Evolutionary conservation across 2,888 invertebrate species (phyloP).

Genomic region (Diplazon laetatorius): DNA sequence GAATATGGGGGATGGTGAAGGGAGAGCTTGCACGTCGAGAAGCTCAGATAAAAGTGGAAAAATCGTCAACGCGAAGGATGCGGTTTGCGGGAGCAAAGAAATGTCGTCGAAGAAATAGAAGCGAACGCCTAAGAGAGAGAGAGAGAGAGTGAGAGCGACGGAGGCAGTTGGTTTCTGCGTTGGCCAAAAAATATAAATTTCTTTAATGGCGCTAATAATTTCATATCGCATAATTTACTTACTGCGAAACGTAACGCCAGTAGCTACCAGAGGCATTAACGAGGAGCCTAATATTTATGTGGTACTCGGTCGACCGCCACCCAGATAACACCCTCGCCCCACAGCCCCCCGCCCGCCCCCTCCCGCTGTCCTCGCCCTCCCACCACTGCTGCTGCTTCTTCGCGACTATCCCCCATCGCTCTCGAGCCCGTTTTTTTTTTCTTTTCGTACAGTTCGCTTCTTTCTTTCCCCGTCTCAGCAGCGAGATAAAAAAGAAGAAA

Average conservation of each 20-base stretch:
- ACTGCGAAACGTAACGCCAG: constrained; percentile 83
- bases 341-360: constrained; percentile 65
- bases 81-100: constrained; percentile 47
- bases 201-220: constrained; percentile 83
- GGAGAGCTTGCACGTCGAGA: constrained; percentile 51
- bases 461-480: constrained; percentile 55
- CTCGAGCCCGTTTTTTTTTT: constrained; percentile 62
- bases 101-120: constrained; percentile 28
- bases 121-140: constrained; percentile 39
- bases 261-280: constrained; percentile 82
- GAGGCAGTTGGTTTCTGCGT: constrained; percentile 63
- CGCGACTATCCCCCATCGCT: constrained; percentile 46
- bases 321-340: constrained; percentile 81
- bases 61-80: constrained; percentile 70
- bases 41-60: constrained; percentile 67
- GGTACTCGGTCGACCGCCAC: constrained; percentile 80
- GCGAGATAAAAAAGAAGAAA: constrained; percentile 63
- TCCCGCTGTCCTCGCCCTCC: constrained; percentile 63
- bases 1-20: constrained; percentile 37
- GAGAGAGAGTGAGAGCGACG: constrained; percentile 60
- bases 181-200: constrained; percentile 81
- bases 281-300: constrained; percentile 83
- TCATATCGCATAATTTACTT: constrained; percentile 83
- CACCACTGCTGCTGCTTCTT: constrained; percentile 50
- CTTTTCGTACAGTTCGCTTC: constrained; percentile 52